These are phyloP conservation scores for Syngnathus typhle DNA, from an alignment of 2,113 vertebrate species.

Conservation along the genomic window DNA sequence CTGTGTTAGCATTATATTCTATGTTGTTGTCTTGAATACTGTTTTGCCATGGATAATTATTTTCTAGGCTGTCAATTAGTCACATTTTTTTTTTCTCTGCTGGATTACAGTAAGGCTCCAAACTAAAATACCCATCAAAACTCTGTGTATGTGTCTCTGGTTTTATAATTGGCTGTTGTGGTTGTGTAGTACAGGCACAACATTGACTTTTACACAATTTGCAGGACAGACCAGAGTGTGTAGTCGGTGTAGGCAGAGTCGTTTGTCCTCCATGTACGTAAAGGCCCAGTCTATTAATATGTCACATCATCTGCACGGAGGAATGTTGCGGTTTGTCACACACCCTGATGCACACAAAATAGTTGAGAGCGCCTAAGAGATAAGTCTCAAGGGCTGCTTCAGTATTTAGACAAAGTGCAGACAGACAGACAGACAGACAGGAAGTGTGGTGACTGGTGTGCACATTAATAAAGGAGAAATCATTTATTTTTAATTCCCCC, in stretches of 20 bases:
- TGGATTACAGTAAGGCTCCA: too few relatives aligned
- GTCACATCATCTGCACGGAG: slow-evolving; percentile 21
- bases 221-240: slow-evolving; percentile 31
- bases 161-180: neutral
- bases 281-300: slow-evolving; percentile 34
- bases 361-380: slow-evolving; percentile 28
- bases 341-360: neutral
- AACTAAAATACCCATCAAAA: neutral
- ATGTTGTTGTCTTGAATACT: too few relatives aligned
- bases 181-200: slow-evolving; percentile 1
- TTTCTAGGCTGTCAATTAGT: too few relatives aligned
- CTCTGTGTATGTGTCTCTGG: neutral
- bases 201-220: slow-evolving; percentile 19
- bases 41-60: too few relatives aligned
- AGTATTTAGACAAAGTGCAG: slow-evolving; percentile 55
- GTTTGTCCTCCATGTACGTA: slow-evolving; percentile 18
- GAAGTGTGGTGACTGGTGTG: slow-evolving; percentile 56
- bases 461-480: slow-evolving; percentile 79
- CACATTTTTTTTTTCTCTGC: too few relatives aligned
- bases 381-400: slow-evolving; percentile 48
- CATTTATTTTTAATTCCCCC: slow-evolving; percentile 81
- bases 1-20: too few relatives aligned
- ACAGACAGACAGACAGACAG: slow-evolving; percentile 44
- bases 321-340: slow-evolving; percentile 13
- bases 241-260: slow-evolving; percentile 24